Evolutionary conservation across 1,140 invertebrate species (phyloP).

Genomic region (Drosophila carrolli): DNA sequence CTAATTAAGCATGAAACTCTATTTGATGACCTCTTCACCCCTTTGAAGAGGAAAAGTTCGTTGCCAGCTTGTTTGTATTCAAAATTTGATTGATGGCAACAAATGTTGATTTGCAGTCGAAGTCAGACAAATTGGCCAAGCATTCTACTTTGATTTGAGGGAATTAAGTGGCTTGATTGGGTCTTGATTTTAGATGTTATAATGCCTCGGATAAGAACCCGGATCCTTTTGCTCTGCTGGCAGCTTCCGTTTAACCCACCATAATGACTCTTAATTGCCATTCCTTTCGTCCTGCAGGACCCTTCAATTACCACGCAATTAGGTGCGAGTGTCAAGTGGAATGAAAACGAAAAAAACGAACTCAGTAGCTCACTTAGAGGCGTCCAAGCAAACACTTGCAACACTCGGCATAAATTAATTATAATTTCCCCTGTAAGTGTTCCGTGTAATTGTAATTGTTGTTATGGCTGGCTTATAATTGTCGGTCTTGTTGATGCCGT

Average conservation of each 20-base stretch:
- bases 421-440: slow-evolving; percentile 48
- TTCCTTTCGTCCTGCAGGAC: slow-evolving; percentile 25
- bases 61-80: slow-evolving; percentile 6
- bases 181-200: slow-evolving; percentile 35
- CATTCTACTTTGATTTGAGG: slow-evolving; percentile 40
- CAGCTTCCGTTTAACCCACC: slow-evolving; percentile 13
- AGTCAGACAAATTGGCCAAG: slow-evolving; percentile 7
- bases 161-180: slow-evolving; percentile 33
- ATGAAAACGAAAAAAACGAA: slow-evolving; percentile 11
- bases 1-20: slow-evolving; percentile 75
- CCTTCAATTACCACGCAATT: slow-evolving; percentile 44
- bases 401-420: slow-evolving; percentile 51
- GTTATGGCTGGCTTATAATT: slow-evolving; percentile 53
- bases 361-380: slow-evolving; percentile 47
- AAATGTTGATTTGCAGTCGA: slow-evolving; percentile 29
- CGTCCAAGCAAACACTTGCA: slow-evolving; percentile 33
- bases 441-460: slow-evolving; percentile 50
- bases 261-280: slow-evolving; percentile 42
- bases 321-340: slow-evolving; percentile 33
- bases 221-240: neutral
- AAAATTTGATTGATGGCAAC: slow-evolving; percentile 47
- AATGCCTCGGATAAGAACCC: neutral
- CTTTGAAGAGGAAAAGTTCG: neutral
- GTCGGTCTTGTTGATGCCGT: slow-evolving; percentile 50
- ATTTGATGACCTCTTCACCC: slow-evolving; percentile 17